A percentile compares a stretch with the other conserved stretches of the same genome.
These are phyloP conservation scores for Coccyzus lansbergi DNA, from an alignment of 2,797 vertebrate genomes.

Conservation along the genomic window DNA sequence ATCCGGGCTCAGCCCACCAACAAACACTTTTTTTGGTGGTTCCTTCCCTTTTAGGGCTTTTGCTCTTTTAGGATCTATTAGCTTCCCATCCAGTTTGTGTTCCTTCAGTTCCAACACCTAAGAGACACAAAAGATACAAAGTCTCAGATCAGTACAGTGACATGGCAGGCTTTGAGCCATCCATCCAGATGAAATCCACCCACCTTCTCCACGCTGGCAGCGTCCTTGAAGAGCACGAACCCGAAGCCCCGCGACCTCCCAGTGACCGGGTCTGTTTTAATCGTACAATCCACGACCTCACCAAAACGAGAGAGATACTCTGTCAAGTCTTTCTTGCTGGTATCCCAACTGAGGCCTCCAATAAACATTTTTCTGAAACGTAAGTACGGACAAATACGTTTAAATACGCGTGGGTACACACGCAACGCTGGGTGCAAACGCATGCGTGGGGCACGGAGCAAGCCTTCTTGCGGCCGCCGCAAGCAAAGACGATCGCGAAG, in stretches of 20 bases:
- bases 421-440: accelerated
- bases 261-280: slow-evolving; percentile 89
- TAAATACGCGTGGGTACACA: accelerated
- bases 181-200: background rate
- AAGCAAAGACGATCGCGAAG: background rate
- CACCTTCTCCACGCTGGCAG: slow-evolving; percentile 88
- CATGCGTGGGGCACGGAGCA: background rate
- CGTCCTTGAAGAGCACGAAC: slow-evolving; percentile 89
- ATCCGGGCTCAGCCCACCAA: slow-evolving; percentile 88
- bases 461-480: no score
- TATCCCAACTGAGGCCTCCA: slow-evolving; percentile 90
- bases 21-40: slow-evolving; percentile 89
- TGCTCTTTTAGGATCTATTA: slow-evolving; percentile 89
- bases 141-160: background rate
- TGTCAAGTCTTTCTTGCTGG: slow-evolving; percentile 89
- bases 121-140: background rate
- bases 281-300: slow-evolving; percentile 89
- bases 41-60: slow-evolving; percentile 90
- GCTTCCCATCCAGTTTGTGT: slow-evolving; percentile 88
- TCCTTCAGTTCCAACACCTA: slow-evolving; percentile 89
- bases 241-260: slow-evolving; percentile 89
- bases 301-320: slow-evolving; percentile 89
- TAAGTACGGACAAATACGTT: accelerated
- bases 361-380: slow-evolving; percentile 88
- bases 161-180: background rate